Evolutionary conservation across 2,797 vertebrate species (phyloP), one percentile per base, ranked within the genome.

Genomic region (Acrocephalus scirpaceus): DNA sequence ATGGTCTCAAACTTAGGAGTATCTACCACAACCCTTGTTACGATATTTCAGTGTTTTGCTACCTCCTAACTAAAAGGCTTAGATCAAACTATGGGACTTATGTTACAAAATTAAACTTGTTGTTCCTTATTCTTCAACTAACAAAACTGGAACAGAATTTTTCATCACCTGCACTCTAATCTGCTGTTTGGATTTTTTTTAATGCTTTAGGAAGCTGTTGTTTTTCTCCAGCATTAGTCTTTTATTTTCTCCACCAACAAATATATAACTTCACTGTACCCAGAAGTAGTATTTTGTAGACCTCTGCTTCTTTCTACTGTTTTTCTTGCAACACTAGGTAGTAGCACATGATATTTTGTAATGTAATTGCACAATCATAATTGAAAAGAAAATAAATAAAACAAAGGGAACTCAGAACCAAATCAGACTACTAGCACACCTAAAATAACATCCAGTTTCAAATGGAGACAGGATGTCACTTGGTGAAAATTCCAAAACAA

Each of bases 11-110:
- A 2, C 20, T 44, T 62, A 71, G 26, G 9, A 61, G 5, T 34
- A 51, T 51, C 23, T 66, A 71, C 26, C 22, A 48, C 3, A 3
- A 14, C 4, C 6, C 5, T 42, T 45, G 11, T 32, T 78, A 69
- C 2, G 4, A 12, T n/a, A 17, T 38, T 82, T 29, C 11, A 36
- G 1, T 32, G 7, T 61, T 73, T 74, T 57, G 1, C 21, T 42
- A 16, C 11, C 3, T 53, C 13, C 13, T 62, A 70, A 42, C 25
- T 77, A 62, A 66, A 60, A 91, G 20, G 4, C 5, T 62, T 79
- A 18, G 4, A 73, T 47, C 5, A 80, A 64, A 26, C 48, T 22
- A 29, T 23, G 36, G 4, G 3, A 9, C 0, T 1, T 32, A 7
- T 74, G 7, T 38, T 83, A 25, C 4, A 75, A 72, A 89, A 54